A percentile compares a stretch with the other conserved stretches of the same genome.
These are phyloP conservation scores for Lasioglossum lativentre DNA, from an alignment of 2,888 invertebrate genomes.

Conservation along the genomic window DNA sequence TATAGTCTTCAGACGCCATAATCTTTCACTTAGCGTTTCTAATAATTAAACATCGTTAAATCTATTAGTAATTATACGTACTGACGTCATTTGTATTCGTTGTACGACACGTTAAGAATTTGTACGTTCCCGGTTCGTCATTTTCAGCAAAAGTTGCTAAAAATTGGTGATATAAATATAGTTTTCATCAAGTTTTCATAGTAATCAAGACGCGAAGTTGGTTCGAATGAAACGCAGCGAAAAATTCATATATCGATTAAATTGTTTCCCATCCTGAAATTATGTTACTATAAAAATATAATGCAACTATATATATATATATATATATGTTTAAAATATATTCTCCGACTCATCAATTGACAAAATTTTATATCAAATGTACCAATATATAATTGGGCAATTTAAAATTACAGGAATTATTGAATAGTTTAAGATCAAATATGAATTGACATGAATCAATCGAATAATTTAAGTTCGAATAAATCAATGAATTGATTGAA, in stretches of 20 bases:
- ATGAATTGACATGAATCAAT: too few relatives aligned
- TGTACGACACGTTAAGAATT: not conserved
- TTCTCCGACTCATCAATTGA: too few relatives aligned
- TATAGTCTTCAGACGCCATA: not conserved
- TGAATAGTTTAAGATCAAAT: too few relatives aligned
- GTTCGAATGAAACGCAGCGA: not conserved
- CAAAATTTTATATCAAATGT: too few relatives aligned
- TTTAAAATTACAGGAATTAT: too few relatives aligned
- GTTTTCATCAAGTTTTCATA: not conserved
- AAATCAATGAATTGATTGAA: too few relatives aligned
- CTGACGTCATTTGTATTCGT: not conserved
- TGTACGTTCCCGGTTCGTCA: not conserved
- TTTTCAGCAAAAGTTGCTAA: not conserved
- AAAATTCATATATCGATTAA: not conserved
- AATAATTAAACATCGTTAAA: not conserved
- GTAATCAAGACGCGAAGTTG: not conserved
- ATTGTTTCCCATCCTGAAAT: not conserved
- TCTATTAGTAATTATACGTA: not conserved
- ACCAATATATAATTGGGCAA: too few relatives aligned
- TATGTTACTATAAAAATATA: not conserved
- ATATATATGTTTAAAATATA: too few relatives aligned
- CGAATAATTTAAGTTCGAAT: too few relatives aligned
- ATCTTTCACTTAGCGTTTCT: not conserved
- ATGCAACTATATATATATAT: too few relatives aligned
- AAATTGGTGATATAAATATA: not conserved